These are phyloP conservation scores for Catharus bicknelli DNA, from an alignment of 2,113 vertebrate species.

Conservation along the genomic window DNA sequence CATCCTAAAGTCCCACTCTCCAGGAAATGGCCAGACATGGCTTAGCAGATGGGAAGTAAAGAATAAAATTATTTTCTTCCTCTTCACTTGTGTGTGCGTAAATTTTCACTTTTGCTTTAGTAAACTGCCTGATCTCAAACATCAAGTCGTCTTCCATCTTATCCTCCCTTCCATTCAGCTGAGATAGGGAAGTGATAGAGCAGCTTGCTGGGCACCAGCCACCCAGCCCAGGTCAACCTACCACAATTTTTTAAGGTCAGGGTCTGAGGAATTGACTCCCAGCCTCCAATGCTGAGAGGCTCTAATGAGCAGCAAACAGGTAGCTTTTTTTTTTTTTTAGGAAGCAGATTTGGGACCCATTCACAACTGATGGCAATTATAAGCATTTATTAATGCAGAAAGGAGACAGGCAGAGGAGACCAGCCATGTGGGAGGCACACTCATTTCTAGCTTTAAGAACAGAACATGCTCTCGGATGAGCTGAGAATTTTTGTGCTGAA, in stretches of 20 bases:
- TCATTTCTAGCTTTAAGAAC: neutral
- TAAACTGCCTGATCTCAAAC: neutral
- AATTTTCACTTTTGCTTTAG: neutral
- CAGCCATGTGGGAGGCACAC: no score
- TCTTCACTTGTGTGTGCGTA: neutral
- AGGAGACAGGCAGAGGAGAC: neutral
- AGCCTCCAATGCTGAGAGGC: accelerated
- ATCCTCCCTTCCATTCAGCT: neutral
- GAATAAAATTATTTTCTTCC: neutral
- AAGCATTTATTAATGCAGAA: neutral
- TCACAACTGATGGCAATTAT: neutral
- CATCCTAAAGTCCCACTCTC: neutral
- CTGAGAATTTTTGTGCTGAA: neutral
- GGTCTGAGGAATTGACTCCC: neutral
- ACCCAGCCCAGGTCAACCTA: neutral
- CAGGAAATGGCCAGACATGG: neutral
- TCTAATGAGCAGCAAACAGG: neutral
- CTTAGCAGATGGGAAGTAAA: neutral
- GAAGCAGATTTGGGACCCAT: neutral
- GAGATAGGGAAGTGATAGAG: neutral
- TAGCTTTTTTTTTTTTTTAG: neutral
- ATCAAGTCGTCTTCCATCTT: neutral
- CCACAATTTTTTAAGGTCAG: neutral
- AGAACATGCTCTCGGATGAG: neutral
- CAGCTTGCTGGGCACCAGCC: neutral